Evolutionary conservation across 1,140 invertebrate genomes (phyloP).

Genomic region (Lepidurus packardi): DNA sequence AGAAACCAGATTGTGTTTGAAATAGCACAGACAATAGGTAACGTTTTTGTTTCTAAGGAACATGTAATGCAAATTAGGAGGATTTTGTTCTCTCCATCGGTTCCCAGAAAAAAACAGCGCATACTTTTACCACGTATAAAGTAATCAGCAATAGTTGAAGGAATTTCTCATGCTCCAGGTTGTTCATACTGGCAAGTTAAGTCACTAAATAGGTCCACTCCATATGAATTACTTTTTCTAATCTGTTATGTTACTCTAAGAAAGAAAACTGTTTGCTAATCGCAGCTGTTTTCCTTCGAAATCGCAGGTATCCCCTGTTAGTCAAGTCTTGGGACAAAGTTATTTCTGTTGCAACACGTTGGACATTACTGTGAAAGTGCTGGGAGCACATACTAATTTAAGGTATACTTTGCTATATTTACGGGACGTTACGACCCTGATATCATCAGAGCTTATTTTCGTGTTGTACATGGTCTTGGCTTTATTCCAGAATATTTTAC

Average conservation of each 20-base stretch:
- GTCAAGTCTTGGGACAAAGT: conserved; percentile 57
- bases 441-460: conserved; percentile 27
- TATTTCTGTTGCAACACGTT: conserved; percentile 42
- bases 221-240: background rate
- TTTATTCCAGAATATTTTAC: conserved; percentile 7
- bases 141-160: conserved; percentile 41
- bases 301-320: conserved; percentile 50
- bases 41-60: conserved; percentile 37
- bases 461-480: conserved; percentile 27
- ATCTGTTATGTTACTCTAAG: conserved; percentile 43
- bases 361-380: too few species aligned
- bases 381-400: too few species aligned
- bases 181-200: background rate
- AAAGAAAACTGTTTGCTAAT: conserved; percentile 44
- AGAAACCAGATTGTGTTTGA: background rate
- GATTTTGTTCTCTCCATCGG: conserved; percentile 49
- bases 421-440: conserved; percentile 29
- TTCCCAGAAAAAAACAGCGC: conserved; percentile 68
- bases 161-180: background rate
- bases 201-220: background rate
- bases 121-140: conserved; percentile 36
- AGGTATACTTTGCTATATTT: conserved; percentile 29
- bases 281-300: conserved; percentile 47
- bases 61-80: conserved; percentile 38
- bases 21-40: background rate